phyloP scores from a whole-genome alignment of 2,797 vertebrate species.

The Aselliscus stoliczkanus region DNA sequence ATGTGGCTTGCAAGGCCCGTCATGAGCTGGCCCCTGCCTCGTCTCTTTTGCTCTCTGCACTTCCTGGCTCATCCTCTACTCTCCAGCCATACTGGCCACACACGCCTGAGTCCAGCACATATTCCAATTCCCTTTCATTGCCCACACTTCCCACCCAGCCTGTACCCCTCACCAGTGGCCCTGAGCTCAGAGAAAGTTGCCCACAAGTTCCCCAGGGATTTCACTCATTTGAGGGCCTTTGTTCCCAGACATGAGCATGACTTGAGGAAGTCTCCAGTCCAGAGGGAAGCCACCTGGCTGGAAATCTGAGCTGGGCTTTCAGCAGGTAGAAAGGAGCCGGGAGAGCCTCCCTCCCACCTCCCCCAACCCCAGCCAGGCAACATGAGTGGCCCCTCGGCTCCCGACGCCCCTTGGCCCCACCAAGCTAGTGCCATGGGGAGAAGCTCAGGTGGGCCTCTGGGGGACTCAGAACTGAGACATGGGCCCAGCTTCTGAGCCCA shows the following conservation, averaged over 20 bases:
- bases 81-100: neutral
- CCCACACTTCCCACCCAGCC: neutral
- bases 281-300: neutral
- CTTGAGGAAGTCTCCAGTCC: neutral
- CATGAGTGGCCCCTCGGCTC: rapidly evolving
- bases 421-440: neutral
- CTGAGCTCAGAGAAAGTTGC: neutral
- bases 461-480: neutral
- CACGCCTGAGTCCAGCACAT: neutral
- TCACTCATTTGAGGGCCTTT: neutral
- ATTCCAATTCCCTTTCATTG: no score
- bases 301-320: neutral
- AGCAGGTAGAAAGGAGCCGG: rapidly evolving
- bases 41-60: neutral
- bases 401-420: neutral
- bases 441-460: neutral
- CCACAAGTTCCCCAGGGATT: neutral
- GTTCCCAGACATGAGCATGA: neutral
- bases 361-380: neutral
- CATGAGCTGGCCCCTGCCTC: neutral
- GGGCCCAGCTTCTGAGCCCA: neutral
- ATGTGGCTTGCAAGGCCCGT: rapidly evolving
- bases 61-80: neutral
- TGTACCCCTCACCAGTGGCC: neutral
- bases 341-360: neutral